Percentiles rank a stretch among this genome's conserved stretches.
phyloP scores from a whole-genome alignment of 2,888 invertebrate genomes.

The Entomobrya multifasciata region DNA sequence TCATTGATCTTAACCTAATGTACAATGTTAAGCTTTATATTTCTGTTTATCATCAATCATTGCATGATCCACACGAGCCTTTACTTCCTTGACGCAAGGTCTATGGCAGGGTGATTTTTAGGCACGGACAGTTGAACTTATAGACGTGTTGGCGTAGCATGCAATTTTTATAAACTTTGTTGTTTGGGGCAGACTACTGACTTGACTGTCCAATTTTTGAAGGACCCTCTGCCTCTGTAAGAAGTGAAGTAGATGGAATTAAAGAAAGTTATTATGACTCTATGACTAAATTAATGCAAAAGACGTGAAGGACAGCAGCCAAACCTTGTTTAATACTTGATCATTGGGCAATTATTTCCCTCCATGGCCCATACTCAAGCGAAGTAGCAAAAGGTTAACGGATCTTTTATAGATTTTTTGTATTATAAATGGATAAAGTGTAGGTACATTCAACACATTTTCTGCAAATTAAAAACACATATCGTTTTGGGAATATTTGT shows the following conservation, averaged over 20 bases:
- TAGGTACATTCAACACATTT: neutral
- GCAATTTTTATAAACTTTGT: too few species aligned
- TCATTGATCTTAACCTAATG: too few species aligned
- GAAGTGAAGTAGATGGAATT: neutral
- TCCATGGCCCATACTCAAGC: constrained; percentile 23
- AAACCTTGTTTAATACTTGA: constrained; percentile 40
- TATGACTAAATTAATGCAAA: constrained; percentile 63
- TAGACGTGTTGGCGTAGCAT: neutral
- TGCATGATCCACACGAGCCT: constrained; percentile 37
- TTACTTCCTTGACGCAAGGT: constrained; percentile 58
- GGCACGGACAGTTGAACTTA: neutral
- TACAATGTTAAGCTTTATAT: too few species aligned
- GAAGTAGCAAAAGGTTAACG: constrained; percentile 41
- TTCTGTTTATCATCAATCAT: too few species aligned
- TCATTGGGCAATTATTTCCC: constrained; percentile 29
- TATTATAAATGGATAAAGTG: neutral
- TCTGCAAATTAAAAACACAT: too few species aligned
- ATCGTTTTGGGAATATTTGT: too few species aligned
- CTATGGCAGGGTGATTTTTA: constrained; percentile 42
- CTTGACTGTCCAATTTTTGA: constrained; percentile 20
- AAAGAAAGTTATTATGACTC: constrained; percentile 5
- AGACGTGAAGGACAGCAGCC: constrained; percentile 55
- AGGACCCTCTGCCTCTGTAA: too few species aligned
- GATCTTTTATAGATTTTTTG: constrained; percentile 37
- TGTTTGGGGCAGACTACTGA: too few species aligned